phyloP scores from a whole-genome alignment of 2,797 vertebrate species.

The Sebastes variabilis region DNA sequence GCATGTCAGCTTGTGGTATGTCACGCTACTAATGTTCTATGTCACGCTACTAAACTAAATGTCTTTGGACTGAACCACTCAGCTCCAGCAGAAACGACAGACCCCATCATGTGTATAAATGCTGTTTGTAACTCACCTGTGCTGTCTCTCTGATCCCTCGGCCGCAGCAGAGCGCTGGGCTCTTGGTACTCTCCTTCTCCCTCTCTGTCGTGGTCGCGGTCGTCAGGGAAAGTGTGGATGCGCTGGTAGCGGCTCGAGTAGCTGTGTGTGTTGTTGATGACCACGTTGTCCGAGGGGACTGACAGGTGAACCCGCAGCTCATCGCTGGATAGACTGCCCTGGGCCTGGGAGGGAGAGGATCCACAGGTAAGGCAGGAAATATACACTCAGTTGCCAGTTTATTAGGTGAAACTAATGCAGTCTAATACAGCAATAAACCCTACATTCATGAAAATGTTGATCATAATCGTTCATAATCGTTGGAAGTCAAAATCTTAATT shows the following conservation, averaged over 20 bases:
- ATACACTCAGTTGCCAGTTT: background rate
- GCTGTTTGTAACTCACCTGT: conserved; percentile 68
- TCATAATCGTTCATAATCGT: too few relatives aligned
- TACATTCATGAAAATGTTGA: background rate
- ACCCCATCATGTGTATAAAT: background rate
- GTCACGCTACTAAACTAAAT: background rate
- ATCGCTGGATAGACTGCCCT: conserved; percentile 88
- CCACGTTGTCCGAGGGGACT: conserved; percentile 90
- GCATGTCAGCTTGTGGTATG: background rate
- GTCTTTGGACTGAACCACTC: background rate
- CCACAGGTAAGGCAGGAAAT: background rate
- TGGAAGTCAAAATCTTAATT: too few relatives aligned
- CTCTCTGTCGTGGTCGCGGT: conserved; percentile 76
- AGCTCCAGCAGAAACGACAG: background rate
- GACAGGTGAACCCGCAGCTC: conserved; percentile 93
- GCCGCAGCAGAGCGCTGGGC: conserved; percentile 84
- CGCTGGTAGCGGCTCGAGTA: conserved; percentile 90
- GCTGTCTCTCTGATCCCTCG: conserved; percentile 81
- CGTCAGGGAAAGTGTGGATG: conserved; percentile 85
- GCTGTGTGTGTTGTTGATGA: conserved; percentile 94
- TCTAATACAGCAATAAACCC: background rate
- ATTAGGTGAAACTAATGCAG: background rate
- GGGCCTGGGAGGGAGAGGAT: conserved; percentile 78
- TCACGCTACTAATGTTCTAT: background rate
- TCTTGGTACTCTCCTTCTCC: conserved; percentile 88